Percentiles rank a stretch among this genome's conserved stretches.
These are phyloP conservation scores for Penelope pileata DNA, from an alignment of 2,113 vertebrate species.

Conservation along the genomic window DNA sequence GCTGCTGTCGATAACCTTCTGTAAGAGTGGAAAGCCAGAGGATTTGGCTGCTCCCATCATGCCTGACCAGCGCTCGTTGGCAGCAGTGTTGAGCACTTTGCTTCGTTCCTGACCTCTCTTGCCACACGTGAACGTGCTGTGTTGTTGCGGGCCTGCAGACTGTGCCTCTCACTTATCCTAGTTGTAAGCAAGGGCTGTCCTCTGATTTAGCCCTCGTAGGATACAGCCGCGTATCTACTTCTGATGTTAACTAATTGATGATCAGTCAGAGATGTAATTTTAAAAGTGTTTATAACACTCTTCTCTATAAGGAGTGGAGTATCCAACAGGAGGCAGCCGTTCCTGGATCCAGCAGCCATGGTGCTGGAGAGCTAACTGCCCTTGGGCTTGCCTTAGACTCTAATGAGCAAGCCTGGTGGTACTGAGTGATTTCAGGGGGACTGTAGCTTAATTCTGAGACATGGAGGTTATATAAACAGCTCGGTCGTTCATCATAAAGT, in stretches of 20 bases:
- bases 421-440: conserved; percentile 47
- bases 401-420: conserved; percentile 26
- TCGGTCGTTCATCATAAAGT: conserved; percentile 44
- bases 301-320: background rate
- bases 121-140: background rate
- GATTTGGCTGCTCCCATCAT: background rate
- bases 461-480: conserved; percentile 20
- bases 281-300: background rate
- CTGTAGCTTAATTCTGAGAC: conserved; percentile 47
- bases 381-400: conserved; percentile 11
- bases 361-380: background rate
- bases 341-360: background rate
- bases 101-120: background rate
- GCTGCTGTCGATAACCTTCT: background rate
- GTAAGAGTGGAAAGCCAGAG: background rate
- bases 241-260: background rate
- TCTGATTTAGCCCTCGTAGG: background rate
- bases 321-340: background rate
- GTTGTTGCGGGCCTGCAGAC: background rate
- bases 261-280: background rate
- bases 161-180: background rate
- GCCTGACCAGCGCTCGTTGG: background rate
- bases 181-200: background rate
- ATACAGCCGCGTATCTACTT: background rate
- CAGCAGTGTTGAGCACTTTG: background rate